Evolutionary conservation across 1,140 invertebrate genomes (phyloP), one percentile per base, ranked within the genome.

Genomic region (Atopsyche davidsoni): DNA sequence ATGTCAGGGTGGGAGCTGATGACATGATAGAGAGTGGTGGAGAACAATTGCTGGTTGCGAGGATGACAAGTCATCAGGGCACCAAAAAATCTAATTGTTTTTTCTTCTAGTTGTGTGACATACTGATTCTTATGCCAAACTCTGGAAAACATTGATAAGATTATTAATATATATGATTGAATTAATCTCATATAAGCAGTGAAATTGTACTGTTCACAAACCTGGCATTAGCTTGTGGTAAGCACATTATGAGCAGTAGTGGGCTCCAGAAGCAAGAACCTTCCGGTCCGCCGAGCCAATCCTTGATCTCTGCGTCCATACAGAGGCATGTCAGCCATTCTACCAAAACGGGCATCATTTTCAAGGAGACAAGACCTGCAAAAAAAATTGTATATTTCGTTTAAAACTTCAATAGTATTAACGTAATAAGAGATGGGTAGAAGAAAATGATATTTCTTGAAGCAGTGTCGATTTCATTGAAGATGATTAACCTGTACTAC

Each of bases 181-280:
- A n/a, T n/a, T n/a, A n/a, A n/a, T n/a, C n/a, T n/a, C n/a, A n/a
- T n/a, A n/a, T n/a, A n/a, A n/a, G 13, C 31, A 2, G 19, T 28
- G 7, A 13, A 45, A 28, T 35, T 46, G 18, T 22, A n/a, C 10
- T 13, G 4, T 31, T 25, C 9, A 38, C 48, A 52, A 60, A 78
- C 77, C 67, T 71, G 18, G 68, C 64, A 2, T 65, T 66, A 4
- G 69, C 68, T n/a, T 70, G 57, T 1, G 77, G 72, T 57, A 78
- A 78, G 58, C 87, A 92, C 18, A 91, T 70, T 57, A 89, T 74
- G 14, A 79, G 79, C 1, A 93, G 72, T 25, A 94, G 67, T 2
- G 87, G 85, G 11, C 82, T 75, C 90, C 90, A 93, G 69, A 93
- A 94, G 4, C 78, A 73, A 16, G 81, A 81, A 1, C 89, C 89